A percentile compares a stretch with the other conserved stretches of the same genome.
Conservation (phyloP, 1,140 invertebrate species). For the Orchestia grillus region DNA sequence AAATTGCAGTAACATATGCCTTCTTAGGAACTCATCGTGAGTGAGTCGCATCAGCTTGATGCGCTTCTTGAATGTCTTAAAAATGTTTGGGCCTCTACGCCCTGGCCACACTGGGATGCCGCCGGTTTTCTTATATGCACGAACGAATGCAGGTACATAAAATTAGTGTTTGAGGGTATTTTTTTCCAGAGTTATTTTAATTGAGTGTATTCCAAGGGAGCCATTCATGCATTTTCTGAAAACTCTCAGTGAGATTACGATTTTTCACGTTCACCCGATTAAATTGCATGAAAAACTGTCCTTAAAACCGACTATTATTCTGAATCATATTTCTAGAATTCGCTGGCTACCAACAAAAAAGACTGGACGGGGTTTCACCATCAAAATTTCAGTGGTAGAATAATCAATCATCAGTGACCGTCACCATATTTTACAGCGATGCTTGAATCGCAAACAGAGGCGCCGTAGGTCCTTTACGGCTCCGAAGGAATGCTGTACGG, state of each 20-base stretch:
- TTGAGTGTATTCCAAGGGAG: background rate
- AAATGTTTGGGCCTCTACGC: no score
- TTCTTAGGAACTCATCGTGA: no score
- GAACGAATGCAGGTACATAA: background rate
- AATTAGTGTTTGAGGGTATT: background rate
- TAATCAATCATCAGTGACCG: background rate
- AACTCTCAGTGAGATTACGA: background rate
- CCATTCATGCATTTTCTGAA: background rate
- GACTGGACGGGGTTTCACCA: background rate
- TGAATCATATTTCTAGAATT: background rate
- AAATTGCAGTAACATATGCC: no score
- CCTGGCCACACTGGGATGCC: no score
- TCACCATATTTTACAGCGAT: background rate
- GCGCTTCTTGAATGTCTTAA: no score
- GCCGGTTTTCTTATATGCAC: no score
- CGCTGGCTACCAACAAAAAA: background rate
- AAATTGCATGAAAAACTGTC: background rate
- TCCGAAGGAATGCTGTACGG: no score
- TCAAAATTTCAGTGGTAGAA: background rate
- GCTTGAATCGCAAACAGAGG: background rate
- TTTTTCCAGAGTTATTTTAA: background rate
- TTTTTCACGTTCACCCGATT: background rate
- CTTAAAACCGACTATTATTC: background rate
- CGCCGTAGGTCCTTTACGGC: background rate
- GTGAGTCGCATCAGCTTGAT: no score